These are phyloP conservation scores for Chelonia mydas DNA, from an alignment of 2,797 vertebrate species.

Conservation along the genomic window DNA sequence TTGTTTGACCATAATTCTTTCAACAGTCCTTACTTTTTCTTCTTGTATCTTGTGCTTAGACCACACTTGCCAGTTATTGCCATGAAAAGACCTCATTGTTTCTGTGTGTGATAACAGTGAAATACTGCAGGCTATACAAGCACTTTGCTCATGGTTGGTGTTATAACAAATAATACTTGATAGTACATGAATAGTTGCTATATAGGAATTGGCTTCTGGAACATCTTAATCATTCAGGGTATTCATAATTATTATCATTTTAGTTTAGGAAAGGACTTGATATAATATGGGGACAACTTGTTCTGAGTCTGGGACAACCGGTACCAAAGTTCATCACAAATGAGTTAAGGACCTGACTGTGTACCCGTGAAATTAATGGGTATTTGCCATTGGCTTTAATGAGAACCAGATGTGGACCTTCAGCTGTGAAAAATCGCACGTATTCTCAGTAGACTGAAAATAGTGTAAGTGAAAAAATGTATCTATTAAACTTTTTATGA, in stretches of 20 bases:
- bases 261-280: fast-evolving
- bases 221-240: fast-evolving
- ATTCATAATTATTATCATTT: fast-evolving
- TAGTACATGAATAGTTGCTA: not conserved
- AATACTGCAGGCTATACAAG: fast-evolving
- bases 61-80: fast-evolving
- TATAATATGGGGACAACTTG: not conserved
- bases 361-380: fast-evolving
- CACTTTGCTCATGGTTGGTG: fast-evolving
- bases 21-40: fast-evolving
- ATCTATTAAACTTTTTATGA: not conserved
- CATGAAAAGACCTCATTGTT: not conserved
- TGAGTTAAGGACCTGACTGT: fast-evolving
- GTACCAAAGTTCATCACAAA: not conserved
- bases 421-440: not conserved
- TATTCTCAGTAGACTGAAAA: not conserved
- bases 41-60: fast-evolving
- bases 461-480: fast-evolving
- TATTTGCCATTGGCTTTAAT: not conserved
- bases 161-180: fast-evolving
- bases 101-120: fast-evolving
- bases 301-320: fast-evolving
- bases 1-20: not conserved
- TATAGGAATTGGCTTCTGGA: not conserved
- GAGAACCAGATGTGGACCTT: not conserved